These are phyloP conservation scores for Drosophila nigromelanica DNA, from an alignment of 1,140 invertebrate species.

Conservation along the genomic window DNA sequence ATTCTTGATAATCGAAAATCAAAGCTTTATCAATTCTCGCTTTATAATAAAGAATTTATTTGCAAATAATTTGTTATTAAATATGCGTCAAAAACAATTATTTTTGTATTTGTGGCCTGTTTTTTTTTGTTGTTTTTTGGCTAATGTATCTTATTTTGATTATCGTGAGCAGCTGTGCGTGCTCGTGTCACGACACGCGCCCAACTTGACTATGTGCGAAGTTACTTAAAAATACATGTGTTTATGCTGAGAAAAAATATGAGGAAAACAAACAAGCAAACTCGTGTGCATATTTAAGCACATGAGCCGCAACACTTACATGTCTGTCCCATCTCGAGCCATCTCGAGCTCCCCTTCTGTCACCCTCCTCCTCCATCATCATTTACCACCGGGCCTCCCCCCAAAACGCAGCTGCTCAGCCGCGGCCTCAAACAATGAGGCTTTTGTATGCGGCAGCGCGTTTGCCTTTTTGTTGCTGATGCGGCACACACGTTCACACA, in stretches of 20 bases:
- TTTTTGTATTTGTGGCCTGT: background rate
- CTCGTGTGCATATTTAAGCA: constrained; percentile 58
- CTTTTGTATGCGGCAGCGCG: constrained; percentile 70
- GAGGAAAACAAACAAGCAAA: constrained; percentile 4
- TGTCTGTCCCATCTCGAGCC: constrained; percentile 1
- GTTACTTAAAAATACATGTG: constrained; percentile 58
- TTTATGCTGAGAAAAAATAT: background rate
- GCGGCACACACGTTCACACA: constrained; percentile 30
- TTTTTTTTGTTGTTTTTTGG: constrained; percentile 3
- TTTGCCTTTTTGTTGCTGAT: constrained; percentile 53
- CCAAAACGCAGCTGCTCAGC: constrained; percentile 29
- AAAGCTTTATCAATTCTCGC: too few species aligned
- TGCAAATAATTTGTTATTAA: too few species aligned
- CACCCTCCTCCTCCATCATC: constrained; percentile 24
- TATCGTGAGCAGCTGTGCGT: background rate
- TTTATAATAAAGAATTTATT: too few species aligned
- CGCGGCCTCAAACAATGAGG: constrained; percentile 62
- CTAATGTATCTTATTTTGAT: background rate
- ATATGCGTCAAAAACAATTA: background rate
- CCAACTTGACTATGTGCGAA: constrained; percentile 25
- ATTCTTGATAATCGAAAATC: too few species aligned
- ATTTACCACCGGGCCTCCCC: background rate
- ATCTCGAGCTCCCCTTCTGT: background rate
- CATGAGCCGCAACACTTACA: constrained; percentile 44
- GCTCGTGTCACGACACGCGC: constrained; percentile 18